Evolutionary conservation across 2,113 vertebrate genomes (phyloP).

Genomic region (Laticauda colubrina): DNA sequence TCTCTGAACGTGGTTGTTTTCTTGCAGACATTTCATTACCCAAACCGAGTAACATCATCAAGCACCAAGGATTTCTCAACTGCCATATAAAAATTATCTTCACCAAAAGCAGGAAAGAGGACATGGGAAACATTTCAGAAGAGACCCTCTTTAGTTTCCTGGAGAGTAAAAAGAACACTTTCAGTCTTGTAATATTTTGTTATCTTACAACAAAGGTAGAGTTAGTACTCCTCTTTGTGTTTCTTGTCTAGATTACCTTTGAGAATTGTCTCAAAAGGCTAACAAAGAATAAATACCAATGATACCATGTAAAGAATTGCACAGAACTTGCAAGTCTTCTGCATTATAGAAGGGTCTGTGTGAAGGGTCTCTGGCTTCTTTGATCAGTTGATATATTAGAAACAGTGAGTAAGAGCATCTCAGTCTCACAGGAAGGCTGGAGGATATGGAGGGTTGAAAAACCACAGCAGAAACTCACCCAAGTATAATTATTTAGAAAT

Average conservation of each 20-base stretch:
- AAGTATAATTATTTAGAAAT: neutral
- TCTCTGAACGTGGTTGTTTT: too few species aligned
- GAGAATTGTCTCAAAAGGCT: neutral
- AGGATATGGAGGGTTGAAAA: neutral
- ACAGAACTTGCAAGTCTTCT: neutral
- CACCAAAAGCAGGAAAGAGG: neutral
- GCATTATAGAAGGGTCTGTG: neutral
- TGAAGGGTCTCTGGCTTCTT: neutral
- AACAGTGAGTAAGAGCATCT: neutral
- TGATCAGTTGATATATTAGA: neutral
- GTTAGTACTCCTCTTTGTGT: neutral
- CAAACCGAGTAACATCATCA: too few species aligned
- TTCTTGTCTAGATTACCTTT: neutral
- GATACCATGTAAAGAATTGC: neutral
- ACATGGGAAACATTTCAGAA: neutral
- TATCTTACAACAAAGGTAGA: neutral
- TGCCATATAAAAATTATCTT: neutral
- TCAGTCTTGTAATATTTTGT: neutral
- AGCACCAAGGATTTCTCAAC: neutral
- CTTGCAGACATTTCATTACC: too few species aligned
- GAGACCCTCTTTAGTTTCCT: neutral
- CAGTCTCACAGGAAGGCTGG: neutral
- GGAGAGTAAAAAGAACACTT: neutral
- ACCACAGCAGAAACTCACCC: neutral
- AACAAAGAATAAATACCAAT: neutral